Conservation (phyloP, 2,797 vertebrate genomes). For the Lindbergichthys nudifrons region DNA sequence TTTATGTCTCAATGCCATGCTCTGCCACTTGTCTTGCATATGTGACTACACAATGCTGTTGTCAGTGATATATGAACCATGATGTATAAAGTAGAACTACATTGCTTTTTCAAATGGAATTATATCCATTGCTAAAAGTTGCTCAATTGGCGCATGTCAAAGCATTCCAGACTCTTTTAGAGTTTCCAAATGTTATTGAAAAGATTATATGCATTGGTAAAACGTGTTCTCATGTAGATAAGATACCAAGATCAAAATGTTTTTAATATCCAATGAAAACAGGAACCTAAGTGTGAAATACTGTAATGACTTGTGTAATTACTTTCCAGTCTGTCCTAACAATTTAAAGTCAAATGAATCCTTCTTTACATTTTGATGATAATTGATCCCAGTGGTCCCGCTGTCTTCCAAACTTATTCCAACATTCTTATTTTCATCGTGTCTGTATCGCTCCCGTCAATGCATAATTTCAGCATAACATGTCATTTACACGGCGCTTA, state of each 20-base stretch:
- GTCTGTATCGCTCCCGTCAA: conserved; percentile 7
- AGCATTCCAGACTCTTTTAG: not conserved
- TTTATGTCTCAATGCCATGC: too few relatives aligned
- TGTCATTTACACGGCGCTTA: conserved; percentile 32
- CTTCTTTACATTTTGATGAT: not conserved
- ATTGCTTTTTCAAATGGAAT: not conserved
- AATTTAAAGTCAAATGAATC: not conserved
- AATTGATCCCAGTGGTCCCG: not conserved
- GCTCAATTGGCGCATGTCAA: not conserved
- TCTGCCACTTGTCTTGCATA: not conserved
- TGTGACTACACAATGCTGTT: not conserved
- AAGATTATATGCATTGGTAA: not conserved
- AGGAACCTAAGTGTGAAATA: not conserved
- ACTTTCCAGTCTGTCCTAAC: not conserved
- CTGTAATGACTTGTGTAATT: not conserved
- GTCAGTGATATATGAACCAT: not conserved
- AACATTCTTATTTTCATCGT: conserved; percentile 1
- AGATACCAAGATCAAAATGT: not conserved
- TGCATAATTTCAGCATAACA: conserved; percentile 4
- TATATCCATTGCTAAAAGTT: not conserved
- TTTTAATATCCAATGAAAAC: conserved; percentile 1
- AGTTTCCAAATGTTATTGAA: not conserved
- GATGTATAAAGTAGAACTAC: not conserved
- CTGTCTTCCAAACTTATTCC: not conserved
- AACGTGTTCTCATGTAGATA: not conserved